A percentile compares a stretch with the other conserved stretches of the same genome.
Conservation (phyloP, 2,113 vertebrate genomes). For the Lampris megalopsis region DNA sequence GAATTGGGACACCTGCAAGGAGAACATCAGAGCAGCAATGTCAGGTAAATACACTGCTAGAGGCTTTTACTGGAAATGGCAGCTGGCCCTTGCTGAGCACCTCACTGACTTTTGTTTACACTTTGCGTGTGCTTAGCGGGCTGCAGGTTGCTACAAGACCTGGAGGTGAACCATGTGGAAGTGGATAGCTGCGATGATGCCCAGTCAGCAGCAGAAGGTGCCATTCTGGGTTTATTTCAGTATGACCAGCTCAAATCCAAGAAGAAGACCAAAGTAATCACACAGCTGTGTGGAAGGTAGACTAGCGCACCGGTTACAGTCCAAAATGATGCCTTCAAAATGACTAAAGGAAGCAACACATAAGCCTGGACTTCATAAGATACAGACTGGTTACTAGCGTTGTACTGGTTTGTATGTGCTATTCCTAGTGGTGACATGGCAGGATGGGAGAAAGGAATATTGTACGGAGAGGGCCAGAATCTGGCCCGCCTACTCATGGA, state of each 20-base stretch:
- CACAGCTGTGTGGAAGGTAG: slow-evolving; percentile 89
- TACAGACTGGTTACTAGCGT: background rate
- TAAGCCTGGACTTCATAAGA: background rate
- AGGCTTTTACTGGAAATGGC: too few relatives aligned
- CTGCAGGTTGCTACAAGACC: slow-evolving; percentile 90
- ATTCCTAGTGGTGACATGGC: slow-evolving; percentile 78
- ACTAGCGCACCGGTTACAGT: background rate
- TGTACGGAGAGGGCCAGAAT: slow-evolving; percentile 93
- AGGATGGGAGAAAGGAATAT: slow-evolving; percentile 90
- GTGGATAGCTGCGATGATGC: slow-evolving; percentile 95
- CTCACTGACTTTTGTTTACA: background rate
- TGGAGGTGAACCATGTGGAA: slow-evolving; percentile 89
- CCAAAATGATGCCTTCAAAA: background rate
- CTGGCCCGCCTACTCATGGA: slow-evolving; percentile 94
- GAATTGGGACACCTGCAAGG: slow-evolving; percentile 92
- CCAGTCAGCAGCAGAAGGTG: slow-evolving; percentile 94
- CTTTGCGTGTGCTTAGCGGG: slow-evolving; percentile 79
- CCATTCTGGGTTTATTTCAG: slow-evolving; percentile 90
- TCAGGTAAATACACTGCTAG: slow-evolving; percentile 81
- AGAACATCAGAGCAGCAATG: slow-evolving; percentile 90
- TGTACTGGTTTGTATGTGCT: background rate
- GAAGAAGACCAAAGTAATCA: slow-evolving; percentile 86
- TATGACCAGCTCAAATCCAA: slow-evolving; percentile 93
- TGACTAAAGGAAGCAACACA: too few relatives aligned
- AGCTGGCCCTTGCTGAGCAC: background rate